A percentile compares a stretch with the other conserved stretches of the same genome.
Conservation (phyloP, 2,797 vertebrate genomes). For the Pseudochirops cupreus region DNA sequence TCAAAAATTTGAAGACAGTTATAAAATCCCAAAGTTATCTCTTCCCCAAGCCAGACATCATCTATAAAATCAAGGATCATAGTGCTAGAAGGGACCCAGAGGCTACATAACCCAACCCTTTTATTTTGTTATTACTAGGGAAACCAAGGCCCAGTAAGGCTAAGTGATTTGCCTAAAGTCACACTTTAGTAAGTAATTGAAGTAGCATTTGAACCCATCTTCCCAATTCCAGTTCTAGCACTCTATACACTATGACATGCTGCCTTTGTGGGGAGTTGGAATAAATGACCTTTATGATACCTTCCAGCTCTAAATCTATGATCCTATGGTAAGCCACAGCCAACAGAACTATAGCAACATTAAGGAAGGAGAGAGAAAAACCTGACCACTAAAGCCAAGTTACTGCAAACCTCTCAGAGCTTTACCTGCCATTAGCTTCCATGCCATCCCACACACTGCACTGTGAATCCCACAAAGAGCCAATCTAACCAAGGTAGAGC, state of each 20-base stretch:
- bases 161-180: background rate
- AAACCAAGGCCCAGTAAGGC: background rate
- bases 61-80: background rate
- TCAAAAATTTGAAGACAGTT: background rate
- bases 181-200: background rate
- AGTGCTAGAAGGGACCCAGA: background rate
- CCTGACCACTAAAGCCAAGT: background rate
- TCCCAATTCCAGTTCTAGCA: background rate
- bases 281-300: background rate
- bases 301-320: background rate
- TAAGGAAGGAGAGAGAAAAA: background rate
- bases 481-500: background rate
- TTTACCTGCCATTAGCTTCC: background rate
- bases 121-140: background rate
- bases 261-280: background rate
- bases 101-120: background rate
- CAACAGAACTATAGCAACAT: background rate
- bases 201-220: background rate
- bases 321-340: background rate
- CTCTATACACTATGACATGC: background rate
- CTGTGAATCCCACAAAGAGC: background rate
- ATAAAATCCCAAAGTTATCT: background rate
- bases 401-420: background rate
- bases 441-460: background rate
- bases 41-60: background rate